Conservation (phyloP, 2,797 vertebrate genomes). For the Sebastes itinus region DNA sequence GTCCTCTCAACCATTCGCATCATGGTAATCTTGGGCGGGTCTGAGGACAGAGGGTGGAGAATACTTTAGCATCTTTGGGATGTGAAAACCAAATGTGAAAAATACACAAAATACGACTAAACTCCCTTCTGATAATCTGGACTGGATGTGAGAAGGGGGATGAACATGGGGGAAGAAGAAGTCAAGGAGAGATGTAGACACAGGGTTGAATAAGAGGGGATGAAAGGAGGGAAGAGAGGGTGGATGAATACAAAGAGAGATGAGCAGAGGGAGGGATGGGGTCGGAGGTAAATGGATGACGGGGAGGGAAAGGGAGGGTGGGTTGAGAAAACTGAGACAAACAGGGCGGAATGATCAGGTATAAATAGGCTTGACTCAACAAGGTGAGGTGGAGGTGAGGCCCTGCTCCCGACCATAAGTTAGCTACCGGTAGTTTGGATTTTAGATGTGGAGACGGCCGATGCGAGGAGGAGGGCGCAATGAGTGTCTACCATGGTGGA, state of each 20-base stretch:
- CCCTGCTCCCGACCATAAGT: no score
- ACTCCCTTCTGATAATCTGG: background rate
- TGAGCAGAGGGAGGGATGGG: no score
- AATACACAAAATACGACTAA: background rate
- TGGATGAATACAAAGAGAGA: no score
- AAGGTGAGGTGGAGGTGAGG: no score
- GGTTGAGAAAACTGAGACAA: no score
- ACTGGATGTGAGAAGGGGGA: background rate
- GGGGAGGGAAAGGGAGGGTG: no score
- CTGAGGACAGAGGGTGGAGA: slow-evolving; percentile 71
- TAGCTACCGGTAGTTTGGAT: no score
- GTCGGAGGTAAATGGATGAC: no score
- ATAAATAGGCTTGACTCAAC: no score
- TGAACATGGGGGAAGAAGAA: background rate
- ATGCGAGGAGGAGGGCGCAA: rapidly evolving
- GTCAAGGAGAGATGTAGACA: background rate
- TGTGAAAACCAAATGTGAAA: background rate
- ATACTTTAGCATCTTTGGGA: background rate
- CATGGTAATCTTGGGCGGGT: slow-evolving; percentile 89
- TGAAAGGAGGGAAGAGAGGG: background rate
- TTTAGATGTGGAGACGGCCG: no score
- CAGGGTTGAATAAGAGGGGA: background rate
- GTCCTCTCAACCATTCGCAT: slow-evolving; percentile 86
- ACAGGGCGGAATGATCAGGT: no score
- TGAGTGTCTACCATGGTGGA: no score